Evolutionary conservation across 2,113 vertebrate species (phyloP).

Genomic region (Panthera tigris): DNA sequence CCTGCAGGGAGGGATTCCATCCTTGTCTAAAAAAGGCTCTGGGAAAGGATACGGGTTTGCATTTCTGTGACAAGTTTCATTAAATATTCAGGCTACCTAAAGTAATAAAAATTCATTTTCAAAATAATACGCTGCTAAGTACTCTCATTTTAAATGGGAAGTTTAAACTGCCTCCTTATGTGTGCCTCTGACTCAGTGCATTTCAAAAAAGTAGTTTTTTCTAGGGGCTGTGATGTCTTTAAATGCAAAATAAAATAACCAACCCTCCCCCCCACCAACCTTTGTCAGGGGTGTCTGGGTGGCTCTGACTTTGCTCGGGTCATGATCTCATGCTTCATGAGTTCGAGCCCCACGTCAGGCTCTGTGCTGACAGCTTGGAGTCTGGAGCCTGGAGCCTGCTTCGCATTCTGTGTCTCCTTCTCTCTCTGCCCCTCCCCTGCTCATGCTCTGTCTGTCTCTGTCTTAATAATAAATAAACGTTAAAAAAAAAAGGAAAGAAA

Average conservation of each 20-base stretch:
- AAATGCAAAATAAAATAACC: not conserved
- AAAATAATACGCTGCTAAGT: not conserved
- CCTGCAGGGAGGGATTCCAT: not conserved
- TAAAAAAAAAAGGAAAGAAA: not conserved
- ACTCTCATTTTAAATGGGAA: not conserved
- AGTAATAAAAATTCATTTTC: slow-evolving; percentile 17
- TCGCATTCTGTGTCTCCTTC: not conserved
- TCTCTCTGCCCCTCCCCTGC: not conserved
- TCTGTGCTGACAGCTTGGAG: not conserved
- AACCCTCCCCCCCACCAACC: too few species aligned
- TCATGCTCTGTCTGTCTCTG: not conserved
- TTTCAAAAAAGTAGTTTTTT: not conserved
- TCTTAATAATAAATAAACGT: too few species aligned
- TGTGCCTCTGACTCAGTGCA: not conserved
- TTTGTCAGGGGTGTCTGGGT: not conserved
- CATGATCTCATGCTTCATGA: not conserved
- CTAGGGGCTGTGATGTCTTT: not conserved
- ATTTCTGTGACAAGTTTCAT: slow-evolving; percentile 39
- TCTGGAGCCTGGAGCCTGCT: not conserved
- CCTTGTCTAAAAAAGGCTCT: not conserved
- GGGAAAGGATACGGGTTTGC: not conserved
- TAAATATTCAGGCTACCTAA: slow-evolving; percentile 18
- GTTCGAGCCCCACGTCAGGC: fast-evolving
- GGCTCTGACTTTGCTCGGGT: not conserved
- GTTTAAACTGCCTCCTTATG: not conserved